Conservation (phyloP, 2,888 invertebrate species). For the Leptinotarsa juncta region DNA sequence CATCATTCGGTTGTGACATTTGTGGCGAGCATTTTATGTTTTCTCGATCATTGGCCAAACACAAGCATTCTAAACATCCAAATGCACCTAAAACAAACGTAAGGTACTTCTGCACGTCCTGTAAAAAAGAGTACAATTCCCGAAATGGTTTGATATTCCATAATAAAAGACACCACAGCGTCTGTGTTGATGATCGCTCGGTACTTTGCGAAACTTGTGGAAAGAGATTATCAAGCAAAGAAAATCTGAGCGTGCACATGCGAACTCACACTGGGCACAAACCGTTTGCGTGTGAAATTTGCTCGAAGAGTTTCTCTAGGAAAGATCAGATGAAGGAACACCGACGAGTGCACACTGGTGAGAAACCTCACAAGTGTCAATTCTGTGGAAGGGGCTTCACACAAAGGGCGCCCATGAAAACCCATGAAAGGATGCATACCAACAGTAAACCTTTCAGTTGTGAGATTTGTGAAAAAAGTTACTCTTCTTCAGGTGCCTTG, state of each 20-base stretch:
- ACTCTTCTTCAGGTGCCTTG: conserved; percentile 36
- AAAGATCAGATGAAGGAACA: conserved; percentile 54
- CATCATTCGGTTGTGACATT: conserved; percentile 52
- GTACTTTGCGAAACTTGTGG: conserved; percentile 69
- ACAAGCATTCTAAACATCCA: conserved; percentile 56
- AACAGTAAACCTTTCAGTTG: conserved; percentile 49
- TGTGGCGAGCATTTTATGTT: conserved; percentile 19
- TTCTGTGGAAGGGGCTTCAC: conserved; percentile 72
- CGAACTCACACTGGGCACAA: conserved; percentile 55
- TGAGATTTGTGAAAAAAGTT: conserved; percentile 1
- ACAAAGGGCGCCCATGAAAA: conserved; percentile 60
- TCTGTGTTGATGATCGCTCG: conserved; percentile 51
- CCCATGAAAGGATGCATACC: conserved; percentile 52
- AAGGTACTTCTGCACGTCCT: conserved; percentile 59
- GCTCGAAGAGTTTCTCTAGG: conserved; percentile 49
- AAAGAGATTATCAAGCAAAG: conserved; percentile 66
- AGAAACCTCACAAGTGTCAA: conserved; percentile 63
- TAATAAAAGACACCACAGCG: conserved; percentile 48
- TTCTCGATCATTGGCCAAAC: conserved; percentile 19
- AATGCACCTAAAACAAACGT: conserved; percentile 60
- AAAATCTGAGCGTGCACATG: conserved; percentile 64
- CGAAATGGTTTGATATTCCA: conserved; percentile 56
- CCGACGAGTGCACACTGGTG: conserved; percentile 56
- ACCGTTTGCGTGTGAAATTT: conserved; percentile 54
- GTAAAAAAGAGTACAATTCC: conserved; percentile 60